Evolutionary conservation across 2,888 invertebrate species (phyloP).

Genomic region (Leucania comma): DNA sequence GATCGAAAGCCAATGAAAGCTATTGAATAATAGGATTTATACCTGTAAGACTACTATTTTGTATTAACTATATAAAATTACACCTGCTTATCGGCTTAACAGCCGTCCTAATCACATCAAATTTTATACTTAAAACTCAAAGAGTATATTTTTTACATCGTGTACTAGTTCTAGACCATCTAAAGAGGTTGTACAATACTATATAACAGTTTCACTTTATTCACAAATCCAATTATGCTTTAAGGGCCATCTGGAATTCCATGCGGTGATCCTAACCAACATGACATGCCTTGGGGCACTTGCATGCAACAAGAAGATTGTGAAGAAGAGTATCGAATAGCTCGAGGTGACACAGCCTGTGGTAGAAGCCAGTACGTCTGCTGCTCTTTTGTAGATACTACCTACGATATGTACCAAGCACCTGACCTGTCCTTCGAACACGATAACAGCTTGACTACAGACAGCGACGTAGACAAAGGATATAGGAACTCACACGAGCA

Average conservation of each 20-base stretch:
- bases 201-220: constrained; percentile 1
- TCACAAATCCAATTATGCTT: constrained; percentile 23
- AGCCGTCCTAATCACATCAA: too few relatives aligned
- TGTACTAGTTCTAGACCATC: too few relatives aligned
- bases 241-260: constrained; percentile 84
- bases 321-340: constrained; percentile 81
- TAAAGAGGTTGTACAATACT: too few relatives aligned
- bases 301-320: constrained; percentile 82
- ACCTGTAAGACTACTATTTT: too few relatives aligned
- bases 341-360: constrained; percentile 82
- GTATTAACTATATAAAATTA: too few relatives aligned
- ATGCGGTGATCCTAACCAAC: constrained; percentile 84
- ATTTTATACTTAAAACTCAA: too few relatives aligned
- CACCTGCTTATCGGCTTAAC: too few relatives aligned
- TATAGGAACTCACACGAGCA: constrained; percentile 52
- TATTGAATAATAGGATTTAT: too few relatives aligned
- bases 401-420: constrained; percentile 83
- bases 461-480: constrained; percentile 1
- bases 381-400: constrained; percentile 76
- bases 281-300: constrained; percentile 84
- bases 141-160: too few relatives aligned
- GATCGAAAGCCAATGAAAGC: too few relatives aligned
- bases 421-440: constrained; percentile 80
- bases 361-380: constrained; percentile 81
- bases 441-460: constrained; percentile 15